Evolutionary conservation across 2,797 vertebrate species (phyloP).

Genomic region (Capromys pilorides): DNA sequence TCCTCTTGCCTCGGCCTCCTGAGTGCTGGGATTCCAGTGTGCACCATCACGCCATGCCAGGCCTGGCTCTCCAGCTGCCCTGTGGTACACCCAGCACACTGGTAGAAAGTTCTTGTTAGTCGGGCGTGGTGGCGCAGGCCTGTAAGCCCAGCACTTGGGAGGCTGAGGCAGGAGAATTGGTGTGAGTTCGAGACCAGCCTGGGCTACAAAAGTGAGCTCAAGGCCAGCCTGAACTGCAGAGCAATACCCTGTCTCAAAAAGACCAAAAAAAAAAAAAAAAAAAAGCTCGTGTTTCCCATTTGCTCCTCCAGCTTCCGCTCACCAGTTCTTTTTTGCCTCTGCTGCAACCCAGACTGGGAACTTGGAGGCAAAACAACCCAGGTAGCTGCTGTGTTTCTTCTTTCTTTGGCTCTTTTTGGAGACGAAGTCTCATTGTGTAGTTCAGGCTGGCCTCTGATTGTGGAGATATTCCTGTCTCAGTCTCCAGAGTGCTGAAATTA

Average conservation of each 20-base stretch:
- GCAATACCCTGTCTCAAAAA: no score
- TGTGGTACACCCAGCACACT: neutral
- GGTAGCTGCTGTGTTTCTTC: neutral
- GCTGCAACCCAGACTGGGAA: neutral
- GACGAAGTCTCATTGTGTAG: neutral
- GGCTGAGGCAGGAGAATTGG: no score
- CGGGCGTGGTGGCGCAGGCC: no score
- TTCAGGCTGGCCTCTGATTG: neutral
- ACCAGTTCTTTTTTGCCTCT: neutral
- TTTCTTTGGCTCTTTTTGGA: neutral
- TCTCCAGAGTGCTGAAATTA: neutral
- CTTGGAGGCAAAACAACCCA: neutral
- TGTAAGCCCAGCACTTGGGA: no score
- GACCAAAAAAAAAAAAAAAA: no score
- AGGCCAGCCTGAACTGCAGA: no score
- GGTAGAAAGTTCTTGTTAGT: constrained; percentile 28
- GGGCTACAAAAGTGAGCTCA: no score
- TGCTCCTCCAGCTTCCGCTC: neutral
- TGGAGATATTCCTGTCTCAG: neutral
- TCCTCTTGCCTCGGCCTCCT: neutral
- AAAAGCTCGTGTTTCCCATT: constrained; percentile 21
- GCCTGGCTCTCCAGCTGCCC: neutral
- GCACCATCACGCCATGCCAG: fast-evolving
- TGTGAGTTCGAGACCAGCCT: no score
- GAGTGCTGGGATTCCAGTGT: neutral